Base-by-base conservation (phyloP, 2,888 invertebrate species). In the Epistrophella euchroma region DNA sequence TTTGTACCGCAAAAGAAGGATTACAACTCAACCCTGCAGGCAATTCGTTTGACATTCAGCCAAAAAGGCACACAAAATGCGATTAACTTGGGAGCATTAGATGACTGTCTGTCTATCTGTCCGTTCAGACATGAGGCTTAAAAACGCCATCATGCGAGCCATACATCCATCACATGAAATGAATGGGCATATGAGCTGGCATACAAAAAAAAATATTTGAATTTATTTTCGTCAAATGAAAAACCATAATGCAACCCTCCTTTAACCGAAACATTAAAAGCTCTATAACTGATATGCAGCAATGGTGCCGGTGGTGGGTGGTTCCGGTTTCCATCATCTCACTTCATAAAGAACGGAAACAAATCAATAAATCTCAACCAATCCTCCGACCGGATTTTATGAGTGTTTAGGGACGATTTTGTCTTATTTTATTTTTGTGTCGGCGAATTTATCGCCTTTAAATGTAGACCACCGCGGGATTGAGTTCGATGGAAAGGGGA, bases 41-140 rank as follows among this genome's bases (percentile, higher is more conserved):
- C 58, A 19, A 37, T 52, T 66, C 66, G 22, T 68, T 80, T 72
- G 80, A 85, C 73, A 73, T 37, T 68, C 55, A 56, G 74, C 81
- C 81, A 81, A 85, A 76, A 72, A 47, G 55, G 66, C 62, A 66
- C 40, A 55, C 60, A 15, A 62, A 85, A 85, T 76, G 68, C 80
- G 76, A 85, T 85, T 85, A 80, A 80, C 75, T 60, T 52, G 74
- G 43, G 37, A 45, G 66, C 68, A 74, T 82, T 78, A 56, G 70
- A 70, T 43, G 43, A 22, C 78, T 50, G 32, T 68, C 35, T 50
- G 22, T 35, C 50, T 68, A 50, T 68, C 35, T 68, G 66, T 68
- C 35, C 35, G 10, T 19, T 35, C 50, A 35, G 22, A 40, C 15
- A 71, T 68, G 62, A 35, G 72, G 35, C 17, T 72, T 76, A 40